Conservation (phyloP, 2,113 vertebrate species). For the Thalassarche chlororhynchos region DNA sequence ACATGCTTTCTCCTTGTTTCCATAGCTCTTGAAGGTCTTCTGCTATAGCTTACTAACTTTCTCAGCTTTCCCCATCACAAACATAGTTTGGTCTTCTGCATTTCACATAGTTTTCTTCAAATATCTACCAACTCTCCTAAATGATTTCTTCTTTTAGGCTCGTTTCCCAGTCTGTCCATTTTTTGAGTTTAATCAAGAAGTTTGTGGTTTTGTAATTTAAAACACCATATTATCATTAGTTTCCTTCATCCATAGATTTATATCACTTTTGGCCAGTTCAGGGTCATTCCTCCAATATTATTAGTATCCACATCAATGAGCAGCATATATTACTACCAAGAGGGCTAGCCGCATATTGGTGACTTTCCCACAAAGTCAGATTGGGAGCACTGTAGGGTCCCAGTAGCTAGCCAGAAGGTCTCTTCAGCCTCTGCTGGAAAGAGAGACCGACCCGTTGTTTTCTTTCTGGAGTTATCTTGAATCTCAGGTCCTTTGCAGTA, state of each 20-base stretch:
- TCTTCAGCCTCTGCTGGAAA: neutral
- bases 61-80: neutral
- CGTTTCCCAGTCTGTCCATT: neutral
- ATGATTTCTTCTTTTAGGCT: neutral
- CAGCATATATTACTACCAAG: neutral
- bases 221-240: neutral
- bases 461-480: neutral
- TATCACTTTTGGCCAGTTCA: neutral
- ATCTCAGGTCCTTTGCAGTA: neutral
- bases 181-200: neutral
- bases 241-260: neutral
- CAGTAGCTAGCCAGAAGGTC: neutral
- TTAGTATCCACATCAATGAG: neutral
- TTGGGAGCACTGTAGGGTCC: neutral
- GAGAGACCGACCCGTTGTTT: neutral
- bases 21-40: neutral
- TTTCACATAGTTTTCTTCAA: neutral
- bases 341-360: neutral
- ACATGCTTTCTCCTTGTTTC: neutral
- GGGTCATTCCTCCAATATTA: neutral
- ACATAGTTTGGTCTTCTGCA: neutral
- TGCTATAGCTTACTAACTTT: neutral
- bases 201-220: neutral
- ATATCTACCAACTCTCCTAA: neutral
- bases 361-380: neutral